Evolutionary conservation across 2,888 invertebrate genomes (phyloP), one percentile per base, ranked within the genome.

Genomic region (Candidula unifasciata): DNA sequence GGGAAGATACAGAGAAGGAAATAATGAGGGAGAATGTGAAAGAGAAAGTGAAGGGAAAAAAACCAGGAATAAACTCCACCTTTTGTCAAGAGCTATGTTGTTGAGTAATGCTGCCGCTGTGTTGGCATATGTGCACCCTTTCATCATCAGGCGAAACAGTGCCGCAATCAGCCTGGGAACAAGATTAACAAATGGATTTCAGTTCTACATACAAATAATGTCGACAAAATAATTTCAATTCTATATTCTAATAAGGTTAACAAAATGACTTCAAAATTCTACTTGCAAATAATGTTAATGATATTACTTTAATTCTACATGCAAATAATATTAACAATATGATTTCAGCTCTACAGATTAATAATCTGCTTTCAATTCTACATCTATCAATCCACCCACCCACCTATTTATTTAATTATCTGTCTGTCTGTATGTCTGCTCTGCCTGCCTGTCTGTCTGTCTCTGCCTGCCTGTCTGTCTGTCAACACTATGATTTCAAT

Each of bases 31-130:
- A 44, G 44, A 44, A 13, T 10, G 44, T 10, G 44, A 44, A 13
- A 44, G 44, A 44, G 44, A 44, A 13, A 44, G 44, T 10, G n/a
- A 60, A 1, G 1, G 5, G n/a, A 60, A 13, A 60, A n/a, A 18
- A 13, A 13, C 21, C 10, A n/a, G 60, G n/a, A 60, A 60, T 60
- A 21, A 60, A 60, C 13, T 44, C 44, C 87, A 92, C 92, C 88
- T 90, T 85, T 90, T 91, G 60, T 91, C 89, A 35, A 91, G 87
- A 18, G 92, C 90, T 33, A 93, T 82, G 83, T 92, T 92, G 78
- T 90, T 92, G 5, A 93, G 87, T 8, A 91, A 84, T 60, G 88
- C 89, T 16, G 90, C 89, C 60, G 90, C 89, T 21, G 86, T 88
- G 27, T 87, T 84, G 18, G 91, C 89, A 73, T 88, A 87, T 5